Conservation (phyloP, 2,113 vertebrate genomes). For the Orycteropus afer region DNA sequence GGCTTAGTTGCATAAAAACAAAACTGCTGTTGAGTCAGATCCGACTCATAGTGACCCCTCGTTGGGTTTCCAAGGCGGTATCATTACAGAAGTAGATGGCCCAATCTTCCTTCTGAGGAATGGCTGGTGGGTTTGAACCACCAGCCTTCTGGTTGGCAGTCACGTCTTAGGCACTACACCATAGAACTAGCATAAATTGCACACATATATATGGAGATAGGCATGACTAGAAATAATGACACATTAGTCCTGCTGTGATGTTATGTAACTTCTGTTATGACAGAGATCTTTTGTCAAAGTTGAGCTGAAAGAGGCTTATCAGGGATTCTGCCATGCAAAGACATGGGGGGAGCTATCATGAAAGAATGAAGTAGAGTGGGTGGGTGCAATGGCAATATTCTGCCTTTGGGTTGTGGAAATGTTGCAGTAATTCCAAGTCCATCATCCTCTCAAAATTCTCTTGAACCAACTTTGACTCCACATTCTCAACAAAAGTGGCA, state of each 20-base stretch:
- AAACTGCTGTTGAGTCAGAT: no score
- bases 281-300: not conserved
- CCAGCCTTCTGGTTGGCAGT: no score
- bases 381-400: not conserved
- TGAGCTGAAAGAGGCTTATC: not conserved
- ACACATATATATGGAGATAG: not conserved
- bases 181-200: not conserved
- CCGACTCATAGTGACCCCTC: no score
- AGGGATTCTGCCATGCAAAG: not conserved
- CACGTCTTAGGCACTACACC: no score
- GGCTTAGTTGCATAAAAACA: not conserved
- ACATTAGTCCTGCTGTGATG: not conserved
- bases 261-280: not conserved
- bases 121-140: no score
- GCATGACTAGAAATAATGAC: not conserved
- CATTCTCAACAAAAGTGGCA: not conserved
- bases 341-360: not conserved
- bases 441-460: not conserved
- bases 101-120: no score
- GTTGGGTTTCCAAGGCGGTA: no score
- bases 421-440: not conserved
- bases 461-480: not conserved
- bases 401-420: not conserved
- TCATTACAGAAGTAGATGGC: no score
- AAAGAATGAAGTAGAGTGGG: rapidly evolving